Conservation (phyloP, 2,888 invertebrate genomes). For the Unio pictorum region DNA sequence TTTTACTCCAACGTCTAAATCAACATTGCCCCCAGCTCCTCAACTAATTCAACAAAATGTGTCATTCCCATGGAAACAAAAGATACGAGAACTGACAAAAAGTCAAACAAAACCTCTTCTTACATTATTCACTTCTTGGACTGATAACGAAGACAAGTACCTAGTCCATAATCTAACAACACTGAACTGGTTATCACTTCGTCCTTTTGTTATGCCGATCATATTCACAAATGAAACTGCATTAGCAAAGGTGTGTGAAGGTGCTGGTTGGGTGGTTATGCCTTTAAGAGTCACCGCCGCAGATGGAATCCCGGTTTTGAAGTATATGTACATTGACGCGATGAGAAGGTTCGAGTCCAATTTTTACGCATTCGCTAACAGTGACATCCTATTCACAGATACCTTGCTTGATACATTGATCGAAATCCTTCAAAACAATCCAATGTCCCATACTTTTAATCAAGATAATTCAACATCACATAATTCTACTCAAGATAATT, state of each 20-base stretch:
- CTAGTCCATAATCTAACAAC: conserved; percentile 31
- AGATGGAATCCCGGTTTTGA: conserved; percentile 21
- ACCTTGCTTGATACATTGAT: conserved; percentile 39
- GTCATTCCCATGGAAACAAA: too few species aligned
- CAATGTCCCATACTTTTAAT: conserved; percentile 4
- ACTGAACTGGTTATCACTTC: conserved; percentile 33
- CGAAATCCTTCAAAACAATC: conserved; percentile 9
- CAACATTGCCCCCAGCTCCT: too few species aligned
- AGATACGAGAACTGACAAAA: too few species aligned
- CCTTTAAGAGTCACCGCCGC: conserved; percentile 18
- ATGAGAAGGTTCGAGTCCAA: not conserved
- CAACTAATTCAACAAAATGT: too few species aligned
- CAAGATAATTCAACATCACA: conserved; percentile 4
- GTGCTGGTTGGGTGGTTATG: conserved; percentile 29
- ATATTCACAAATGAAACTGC: conserved; percentile 28
- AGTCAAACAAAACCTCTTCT: conserved; percentile 17
- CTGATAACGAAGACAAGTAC: conserved; percentile 21
- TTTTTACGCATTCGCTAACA: conserved; percentile 29
- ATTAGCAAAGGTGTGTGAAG: conserved; percentile 6
- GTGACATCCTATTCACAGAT: conserved; percentile 57
- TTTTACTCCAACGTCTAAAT: too few species aligned
- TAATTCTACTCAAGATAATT: conserved; percentile 13
- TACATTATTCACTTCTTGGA: conserved; percentile 45
- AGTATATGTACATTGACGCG: conserved; percentile 26
- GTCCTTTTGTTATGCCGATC: conserved; percentile 28